Evolutionary conservation across 2,113 vertebrate genomes (phyloP).

Genomic region (Seriola quinqueradiata): DNA sequence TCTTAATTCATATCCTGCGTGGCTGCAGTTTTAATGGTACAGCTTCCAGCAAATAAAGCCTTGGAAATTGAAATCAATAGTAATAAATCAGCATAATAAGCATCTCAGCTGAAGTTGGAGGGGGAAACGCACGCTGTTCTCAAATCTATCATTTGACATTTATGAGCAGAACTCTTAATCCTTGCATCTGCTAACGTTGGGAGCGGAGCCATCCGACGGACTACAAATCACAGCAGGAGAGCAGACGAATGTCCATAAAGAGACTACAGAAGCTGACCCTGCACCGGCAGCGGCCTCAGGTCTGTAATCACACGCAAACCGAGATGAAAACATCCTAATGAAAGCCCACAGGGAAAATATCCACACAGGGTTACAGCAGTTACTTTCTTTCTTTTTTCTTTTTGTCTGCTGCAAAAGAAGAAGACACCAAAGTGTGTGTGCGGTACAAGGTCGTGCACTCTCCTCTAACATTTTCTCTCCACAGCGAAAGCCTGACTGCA

Average conservation of each 20-base stretch:
- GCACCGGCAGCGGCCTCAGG: constrained; percentile 29
- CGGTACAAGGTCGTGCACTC: constrained; percentile 10
- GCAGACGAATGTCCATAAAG: constrained; percentile 47
- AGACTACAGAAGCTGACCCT: constrained; percentile 34
- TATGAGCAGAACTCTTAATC: constrained; percentile 75
- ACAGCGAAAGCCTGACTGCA: background rate
- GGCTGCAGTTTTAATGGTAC: constrained; percentile 69
- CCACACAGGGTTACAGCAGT: constrained; percentile 32
- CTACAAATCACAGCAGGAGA: constrained; percentile 54
- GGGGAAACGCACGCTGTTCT: constrained; percentile 47
- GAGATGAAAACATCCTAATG: constrained; percentile 56
- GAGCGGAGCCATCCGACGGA: constrained; percentile 31
- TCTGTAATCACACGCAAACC: constrained; percentile 71
- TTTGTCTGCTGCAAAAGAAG: constrained; percentile 14
- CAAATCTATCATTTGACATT: constrained; percentile 74
- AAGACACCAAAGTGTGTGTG: background rate
- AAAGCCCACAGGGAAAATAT: constrained; percentile 41
- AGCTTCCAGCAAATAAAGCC: constrained; percentile 70
- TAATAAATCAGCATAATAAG: constrained; percentile 82
- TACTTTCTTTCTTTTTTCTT: background rate
- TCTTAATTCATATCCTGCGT: constrained; percentile 68
- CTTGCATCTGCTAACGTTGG: constrained; percentile 40
- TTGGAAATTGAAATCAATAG: constrained; percentile 80
- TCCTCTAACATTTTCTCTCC: background rate
- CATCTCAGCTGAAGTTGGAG: constrained; percentile 52